Base-by-base conservation (phyloP, 2,888 invertebrate species). In the Cerastis leucographa region DNA sequence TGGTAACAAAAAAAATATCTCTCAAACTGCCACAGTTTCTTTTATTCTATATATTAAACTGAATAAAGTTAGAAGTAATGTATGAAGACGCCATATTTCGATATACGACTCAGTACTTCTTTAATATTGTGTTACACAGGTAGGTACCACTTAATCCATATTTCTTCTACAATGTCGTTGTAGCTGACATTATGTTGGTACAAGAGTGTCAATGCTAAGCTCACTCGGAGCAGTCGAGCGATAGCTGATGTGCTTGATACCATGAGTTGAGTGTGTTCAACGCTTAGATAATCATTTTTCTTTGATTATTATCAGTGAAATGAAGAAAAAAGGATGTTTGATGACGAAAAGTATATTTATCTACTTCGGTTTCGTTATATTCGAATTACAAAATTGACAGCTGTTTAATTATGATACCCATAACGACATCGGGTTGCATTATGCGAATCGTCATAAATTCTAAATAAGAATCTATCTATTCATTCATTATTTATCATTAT, bases 281-380 rank as follows among this genome's bases (percentile, higher is more conserved):
- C 77, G 71, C 62, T 74, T 56, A 77, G 42, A 17, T 42, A 64
- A 40, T 68, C 0, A 46, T 67, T 17, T 51, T 74, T 74, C 86
- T 87, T 86, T 86, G 81, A 88, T 80, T 81, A 78, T 66, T 42
- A 59, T 66, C 84, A 80, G 84, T 84, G 78, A 88, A 87, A 73
- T 66, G 86, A 70, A 67, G 69, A 68, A 76, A 68, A 74, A 68
- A 35, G 49, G 42, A 14, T 54, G 61, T 65, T 67, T 76, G 82
- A 66, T 75, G 35, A 76, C 49, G 70, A 76, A 75, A 61, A 40
- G 22, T 68, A 62, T 64, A 25, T 46, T 49, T n/a, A n/a, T n/a
- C n/a, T n/a, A n/a, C n/a, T n/a, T n/a, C n/a, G n/a, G n/a, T n/a
- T n/a, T n/a, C n/a, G n/a, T n/a, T n/a, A n/a, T n/a, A n/a, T n/a